Base-by-base conservation (phyloP, 2,113 vertebrate species). In the Numenius arquata region DNA sequence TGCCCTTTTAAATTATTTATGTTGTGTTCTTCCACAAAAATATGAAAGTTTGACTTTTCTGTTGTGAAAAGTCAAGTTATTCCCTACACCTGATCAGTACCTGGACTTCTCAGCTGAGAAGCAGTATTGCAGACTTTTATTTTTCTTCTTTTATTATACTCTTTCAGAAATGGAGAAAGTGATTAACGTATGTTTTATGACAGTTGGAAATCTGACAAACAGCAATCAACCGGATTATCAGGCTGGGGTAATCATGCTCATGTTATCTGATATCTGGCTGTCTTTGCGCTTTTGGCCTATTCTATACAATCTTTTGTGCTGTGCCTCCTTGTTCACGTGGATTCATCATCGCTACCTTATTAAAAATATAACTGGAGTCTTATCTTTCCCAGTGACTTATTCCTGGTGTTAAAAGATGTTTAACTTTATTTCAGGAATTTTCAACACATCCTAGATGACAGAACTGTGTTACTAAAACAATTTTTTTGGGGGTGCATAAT, bases 1-100 rank as follows among this genome's bases (percentile, higher is more conserved):
- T 77, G 71, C 58, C 80, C 71, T 63, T 77, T 95, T 41, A 67
- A 88, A 95, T 91, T 85, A 74, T 67, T 78, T 88, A 48, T 29
- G 56, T 86, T 43, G 40, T 68, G 30, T 77, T 86, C 17, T 90
- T 90, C 92, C 90, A 95, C 90, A 95, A 92, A 92, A 93, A 84
- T 79, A 88, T 0, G 63, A 75, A 23, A 79, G 36, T 56, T 63
- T 81, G 75, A 88, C 53, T 90, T 23, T 62, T 68, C 56, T 78
- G 30, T 56, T 45, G 66, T 36, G 80, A 93, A 80, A 92, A 92
- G 87, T 92, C 88, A 89, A 89, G 68, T 87, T 78, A 81, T 63
- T 89, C 78, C 82, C 75, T 86, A 75, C 17, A 89, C 59, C 80
- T 91, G 70, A 89, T 73, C 62, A 66, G 86, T 84, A 92, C 45